A percentile compares a stretch with the other conserved stretches of the same genome.
These are phyloP conservation scores for Capra hircus DNA, from an alignment of 2,113 vertebrate genomes.

Conservation along the genomic window DNA sequence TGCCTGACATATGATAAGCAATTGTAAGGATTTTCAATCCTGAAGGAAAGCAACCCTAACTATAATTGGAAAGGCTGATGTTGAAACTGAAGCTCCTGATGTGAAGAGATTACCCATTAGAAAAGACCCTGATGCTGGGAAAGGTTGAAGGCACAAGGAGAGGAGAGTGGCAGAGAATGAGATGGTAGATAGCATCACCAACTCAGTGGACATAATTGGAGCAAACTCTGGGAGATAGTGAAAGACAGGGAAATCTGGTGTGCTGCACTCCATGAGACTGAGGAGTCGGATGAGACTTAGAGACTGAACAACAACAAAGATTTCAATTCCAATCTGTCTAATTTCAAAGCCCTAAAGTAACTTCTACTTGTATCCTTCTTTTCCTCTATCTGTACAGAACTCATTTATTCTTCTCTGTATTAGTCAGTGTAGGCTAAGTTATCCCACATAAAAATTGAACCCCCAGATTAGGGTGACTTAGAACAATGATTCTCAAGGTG, in stretches of 20 bases:
- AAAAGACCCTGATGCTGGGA: not conserved
- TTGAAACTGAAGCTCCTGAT: not conserved
- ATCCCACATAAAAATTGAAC: not conserved
- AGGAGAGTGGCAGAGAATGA: not conserved
- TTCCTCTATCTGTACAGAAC: not conserved
- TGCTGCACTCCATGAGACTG: not conserved
- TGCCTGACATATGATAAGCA: not conserved
- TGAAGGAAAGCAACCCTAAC: not conserved
- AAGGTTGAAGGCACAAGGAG: not conserved
- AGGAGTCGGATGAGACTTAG: not conserved
- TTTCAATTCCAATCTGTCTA: not conserved
- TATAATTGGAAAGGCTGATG: not conserved
- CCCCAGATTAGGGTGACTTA: not conserved
- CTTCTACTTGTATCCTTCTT: not conserved
- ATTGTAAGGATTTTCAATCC: not conserved
- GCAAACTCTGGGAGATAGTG: not conserved
- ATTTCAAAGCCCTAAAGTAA: not conserved
- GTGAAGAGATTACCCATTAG: not conserved
- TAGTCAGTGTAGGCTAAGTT: not conserved
- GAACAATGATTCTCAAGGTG: not conserved
- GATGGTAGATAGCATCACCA: not conserved
- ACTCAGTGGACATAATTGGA: not conserved
- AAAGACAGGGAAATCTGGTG: not conserved
- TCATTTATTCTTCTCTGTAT: not conserved
- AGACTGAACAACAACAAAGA: not conserved